Percentiles rank a stretch among this genome's conserved stretches.
Conservation (phyloP, 2,888 invertebrate genomes). For the Drosophila heteroneura region DNA sequence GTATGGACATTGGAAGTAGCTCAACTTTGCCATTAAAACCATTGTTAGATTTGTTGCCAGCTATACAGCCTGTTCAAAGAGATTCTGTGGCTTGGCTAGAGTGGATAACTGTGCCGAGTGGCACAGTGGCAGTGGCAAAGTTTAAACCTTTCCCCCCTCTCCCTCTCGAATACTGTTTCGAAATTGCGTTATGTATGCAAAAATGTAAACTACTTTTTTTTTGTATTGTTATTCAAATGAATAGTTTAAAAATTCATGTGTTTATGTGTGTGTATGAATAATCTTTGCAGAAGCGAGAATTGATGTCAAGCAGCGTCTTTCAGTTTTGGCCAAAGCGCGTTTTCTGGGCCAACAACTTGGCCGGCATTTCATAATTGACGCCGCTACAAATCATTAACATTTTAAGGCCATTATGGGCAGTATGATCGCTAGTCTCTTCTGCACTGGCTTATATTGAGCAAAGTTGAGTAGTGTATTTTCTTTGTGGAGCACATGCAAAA, state of each 20-base stretch:
- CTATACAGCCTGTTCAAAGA: neutral
- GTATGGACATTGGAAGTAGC: neutral
- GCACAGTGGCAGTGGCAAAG: slow-evolving; percentile 46
- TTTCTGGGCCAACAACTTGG: slow-evolving; percentile 52
- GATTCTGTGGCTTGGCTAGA: neutral
- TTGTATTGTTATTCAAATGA: slow-evolving; percentile 25
- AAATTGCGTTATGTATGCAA: slow-evolving; percentile 55
- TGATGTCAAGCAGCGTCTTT: slow-evolving; percentile 61
- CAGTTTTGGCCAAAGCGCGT: slow-evolving; percentile 28
- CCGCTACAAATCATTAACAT: slow-evolving; percentile 50
- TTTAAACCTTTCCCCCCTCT: slow-evolving; percentile 22
- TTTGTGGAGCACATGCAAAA: slow-evolving; percentile 41
- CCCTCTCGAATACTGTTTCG: slow-evolving; percentile 19
- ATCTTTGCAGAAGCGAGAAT: slow-evolving; percentile 36
- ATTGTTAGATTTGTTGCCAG: slow-evolving; percentile 2
- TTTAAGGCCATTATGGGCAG: slow-evolving; percentile 24
- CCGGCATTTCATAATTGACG: slow-evolving; percentile 44
- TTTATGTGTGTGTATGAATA: slow-evolving; percentile 21
- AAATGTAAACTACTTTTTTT: slow-evolving; percentile 39
- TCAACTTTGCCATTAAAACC: neutral
- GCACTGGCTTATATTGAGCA: slow-evolving; percentile 19
- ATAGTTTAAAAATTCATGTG: slow-evolving; percentile 5
- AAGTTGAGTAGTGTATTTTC: slow-evolving; percentile 18
- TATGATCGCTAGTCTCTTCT: slow-evolving; percentile 10
- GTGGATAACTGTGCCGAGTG: slow-evolving; percentile 50